phyloP scores from a whole-genome alignment of 2,113 vertebrate genomes.

The Esox niger region DNA sequence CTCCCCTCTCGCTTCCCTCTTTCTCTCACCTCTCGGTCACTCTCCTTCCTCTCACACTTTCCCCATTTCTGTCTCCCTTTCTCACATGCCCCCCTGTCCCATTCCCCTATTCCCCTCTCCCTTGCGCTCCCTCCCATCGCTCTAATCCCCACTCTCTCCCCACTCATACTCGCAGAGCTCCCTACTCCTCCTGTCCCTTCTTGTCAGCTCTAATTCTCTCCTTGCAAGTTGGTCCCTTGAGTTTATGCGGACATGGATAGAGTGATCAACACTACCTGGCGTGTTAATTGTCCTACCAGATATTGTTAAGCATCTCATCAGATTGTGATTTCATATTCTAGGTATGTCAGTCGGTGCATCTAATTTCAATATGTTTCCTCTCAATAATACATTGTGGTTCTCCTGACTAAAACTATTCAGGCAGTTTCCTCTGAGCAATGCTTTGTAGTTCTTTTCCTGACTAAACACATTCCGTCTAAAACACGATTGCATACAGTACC shows the following conservation, averaged over 20 bases:
- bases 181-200: background rate
- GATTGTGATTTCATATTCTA: background rate
- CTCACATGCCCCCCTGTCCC: slow-evolving; percentile 14
- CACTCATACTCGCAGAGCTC: background rate
- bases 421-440: no score
- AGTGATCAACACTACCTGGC: slow-evolving; percentile 2
- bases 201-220: background rate
- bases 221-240: background rate
- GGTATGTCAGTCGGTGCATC: no score
- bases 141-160: background rate
- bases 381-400: no score
- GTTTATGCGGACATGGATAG: background rate
- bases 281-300: background rate
- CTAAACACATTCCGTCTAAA: no score
- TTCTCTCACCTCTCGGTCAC: background rate
- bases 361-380: no score
- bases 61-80: background rate
- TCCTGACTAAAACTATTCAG: no score
- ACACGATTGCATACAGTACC: no score
- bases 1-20: no score
- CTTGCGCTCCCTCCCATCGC: background rate
- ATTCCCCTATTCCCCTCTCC: slow-evolving; percentile 21
- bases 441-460: no score
- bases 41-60: background rate
- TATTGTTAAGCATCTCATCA: no score